A percentile compares a stretch with the other conserved stretches of the same genome.
Evolutionary conservation across 2,797 vertebrate genomes (phyloP).

Genomic region (Parotocinclus haroldoi): DNA sequence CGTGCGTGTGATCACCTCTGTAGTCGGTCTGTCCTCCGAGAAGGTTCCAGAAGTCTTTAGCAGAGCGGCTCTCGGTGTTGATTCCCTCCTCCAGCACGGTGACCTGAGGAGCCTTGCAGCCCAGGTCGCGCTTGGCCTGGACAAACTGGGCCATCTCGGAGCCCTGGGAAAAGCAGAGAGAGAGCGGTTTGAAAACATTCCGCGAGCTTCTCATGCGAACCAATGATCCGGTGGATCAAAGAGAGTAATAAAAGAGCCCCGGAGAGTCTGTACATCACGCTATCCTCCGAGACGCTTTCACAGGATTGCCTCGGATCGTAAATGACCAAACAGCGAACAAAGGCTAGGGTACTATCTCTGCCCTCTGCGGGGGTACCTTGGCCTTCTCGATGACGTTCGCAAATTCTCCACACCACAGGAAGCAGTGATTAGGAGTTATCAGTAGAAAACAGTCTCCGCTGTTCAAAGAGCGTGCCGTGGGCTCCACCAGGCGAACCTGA

Average conservation of each 20-base stretch:
- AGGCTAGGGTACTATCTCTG: background rate
- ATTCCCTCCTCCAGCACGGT: constrained; percentile 76
- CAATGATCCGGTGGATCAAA: constrained; percentile 17
- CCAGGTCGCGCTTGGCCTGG: constrained; percentile 77
- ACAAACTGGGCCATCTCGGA: constrained; percentile 78
- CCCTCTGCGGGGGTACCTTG: constrained; percentile 62
- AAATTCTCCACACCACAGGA: constrained; percentile 79
- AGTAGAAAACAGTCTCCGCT: constrained; percentile 81
- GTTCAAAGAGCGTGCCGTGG: constrained; percentile 69
- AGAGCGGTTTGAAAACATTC: constrained; percentile 12
- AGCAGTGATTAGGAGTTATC: constrained; percentile 75
- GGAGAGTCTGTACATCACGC: background rate
- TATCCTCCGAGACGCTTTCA: background rate
- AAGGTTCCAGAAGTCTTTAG: constrained; percentile 78
- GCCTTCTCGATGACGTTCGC: constrained; percentile 81
- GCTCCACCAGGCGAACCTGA: constrained; percentile 77
- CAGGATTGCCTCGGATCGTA: background rate
- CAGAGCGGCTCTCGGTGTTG: constrained; percentile 70
- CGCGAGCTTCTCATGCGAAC: constrained; percentile 20
- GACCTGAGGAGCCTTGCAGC: constrained; percentile 76
- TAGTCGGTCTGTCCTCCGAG: constrained; percentile 73
- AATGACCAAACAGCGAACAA: background rate
- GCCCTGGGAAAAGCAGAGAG: constrained; percentile 56
- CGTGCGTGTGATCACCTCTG: constrained; percentile 59
- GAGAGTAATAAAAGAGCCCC: constrained; percentile 8